A percentile compares a stretch with the other conserved stretches of the same genome.
phyloP scores from a whole-genome alignment of 2,888 invertebrate species.

The Junonia oenone region DNA sequence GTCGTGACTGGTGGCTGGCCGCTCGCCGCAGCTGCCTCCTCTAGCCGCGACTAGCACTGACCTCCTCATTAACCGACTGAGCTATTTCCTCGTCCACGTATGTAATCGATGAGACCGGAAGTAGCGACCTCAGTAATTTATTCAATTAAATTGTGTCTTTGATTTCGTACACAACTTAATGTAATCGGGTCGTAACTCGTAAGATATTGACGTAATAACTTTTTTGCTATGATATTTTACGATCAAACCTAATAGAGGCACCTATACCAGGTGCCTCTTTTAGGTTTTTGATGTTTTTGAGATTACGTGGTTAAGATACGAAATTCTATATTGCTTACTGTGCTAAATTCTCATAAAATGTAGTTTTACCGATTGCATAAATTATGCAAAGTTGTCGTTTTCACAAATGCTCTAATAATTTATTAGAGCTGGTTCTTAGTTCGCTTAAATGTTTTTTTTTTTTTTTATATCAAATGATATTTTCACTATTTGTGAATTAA shows the following conservation, averaged over 20 bases:
- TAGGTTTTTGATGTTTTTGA: too few relatives aligned
- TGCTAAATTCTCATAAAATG: too few relatives aligned
- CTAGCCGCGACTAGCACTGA: not conserved
- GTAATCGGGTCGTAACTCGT: not conserved
- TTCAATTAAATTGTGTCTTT: slow-evolving; percentile 8
- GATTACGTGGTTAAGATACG: too few relatives aligned
- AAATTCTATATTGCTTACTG: too few relatives aligned
- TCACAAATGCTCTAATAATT: too few relatives aligned
- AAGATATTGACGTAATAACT: not conserved
- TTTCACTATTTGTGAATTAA: too few relatives aligned
- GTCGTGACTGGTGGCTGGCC: slow-evolving; percentile 44
- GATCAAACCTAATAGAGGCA: not conserved
- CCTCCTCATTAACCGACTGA: slow-evolving; percentile 71
- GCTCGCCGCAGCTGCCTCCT: not conserved
- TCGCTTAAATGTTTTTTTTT: too few relatives aligned
- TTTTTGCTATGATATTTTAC: not conserved
- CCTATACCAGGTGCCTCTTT: too few relatives aligned
- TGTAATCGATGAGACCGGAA: slow-evolving; percentile 8
- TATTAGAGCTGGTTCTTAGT: too few relatives aligned
- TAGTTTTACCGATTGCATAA: too few relatives aligned
- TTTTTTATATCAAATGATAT: too few relatives aligned
- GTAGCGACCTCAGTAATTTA: slow-evolving; percentile 17
- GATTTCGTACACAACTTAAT: not conserved
- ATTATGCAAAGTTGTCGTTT: too few relatives aligned
- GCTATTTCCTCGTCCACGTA: slow-evolving; percentile 55